phyloP scores from a whole-genome alignment of 2,797 vertebrate genomes.

The Psittacula derbiana region DNA sequence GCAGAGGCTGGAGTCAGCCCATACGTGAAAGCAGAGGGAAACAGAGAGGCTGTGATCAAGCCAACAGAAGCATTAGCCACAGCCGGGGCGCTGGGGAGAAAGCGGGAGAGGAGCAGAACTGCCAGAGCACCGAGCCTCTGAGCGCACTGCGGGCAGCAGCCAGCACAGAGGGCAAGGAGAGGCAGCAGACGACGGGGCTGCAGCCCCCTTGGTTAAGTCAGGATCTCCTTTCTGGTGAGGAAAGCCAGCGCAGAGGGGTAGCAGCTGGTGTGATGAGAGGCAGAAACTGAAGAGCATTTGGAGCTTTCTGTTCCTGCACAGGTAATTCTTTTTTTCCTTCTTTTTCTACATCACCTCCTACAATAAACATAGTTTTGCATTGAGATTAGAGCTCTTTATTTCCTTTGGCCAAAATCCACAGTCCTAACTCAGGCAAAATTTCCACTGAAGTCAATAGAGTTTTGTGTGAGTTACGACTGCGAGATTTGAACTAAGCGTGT shows the following conservation, averaged over 20 bases:
- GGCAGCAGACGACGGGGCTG: not conserved
- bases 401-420: not conserved
- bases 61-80: not conserved
- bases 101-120: not conserved
- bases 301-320: slow-evolving; percentile 16
- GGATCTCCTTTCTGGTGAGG: not conserved
- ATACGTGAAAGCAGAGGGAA: not conserved
- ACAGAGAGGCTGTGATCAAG: not conserved
- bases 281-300: slow-evolving; percentile 42
- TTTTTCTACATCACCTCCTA: not conserved
- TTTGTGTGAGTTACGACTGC: not conserved
- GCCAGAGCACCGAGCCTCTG: not conserved
- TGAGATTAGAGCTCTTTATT: not conserved
- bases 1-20: slow-evolving; percentile 2
- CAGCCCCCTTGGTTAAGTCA: accelerated
- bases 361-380: not conserved
- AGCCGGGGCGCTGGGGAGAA: not conserved
- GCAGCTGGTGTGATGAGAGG: slow-evolving; percentile 49
- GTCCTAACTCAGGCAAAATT: not conserved
- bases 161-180: not conserved
- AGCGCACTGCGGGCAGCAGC: not conserved
- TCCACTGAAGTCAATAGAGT: not conserved
- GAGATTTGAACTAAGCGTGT: not conserved
- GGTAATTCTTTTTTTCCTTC: slow-evolving; percentile 23
- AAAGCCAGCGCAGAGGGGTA: not conserved